Conservation (phyloP, 37 sponge, comb jelly and placozoan species). For the Halichondria panicea region DNA sequence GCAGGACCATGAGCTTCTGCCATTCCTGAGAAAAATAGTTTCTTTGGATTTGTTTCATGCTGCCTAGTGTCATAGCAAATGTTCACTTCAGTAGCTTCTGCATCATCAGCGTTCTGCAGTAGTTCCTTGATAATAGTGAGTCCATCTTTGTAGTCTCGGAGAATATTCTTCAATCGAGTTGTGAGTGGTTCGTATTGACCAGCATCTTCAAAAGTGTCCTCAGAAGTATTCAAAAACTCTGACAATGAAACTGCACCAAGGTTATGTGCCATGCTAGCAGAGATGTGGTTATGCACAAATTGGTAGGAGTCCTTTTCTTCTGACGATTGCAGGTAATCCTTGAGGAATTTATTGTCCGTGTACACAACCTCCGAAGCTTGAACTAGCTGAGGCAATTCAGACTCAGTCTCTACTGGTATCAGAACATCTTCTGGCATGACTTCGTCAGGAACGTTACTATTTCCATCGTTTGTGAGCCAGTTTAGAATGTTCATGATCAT, state of each 20-base stretch:
- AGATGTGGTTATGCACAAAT: slow-evolving; percentile 32
- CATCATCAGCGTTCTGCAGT: slow-evolving; percentile 89
- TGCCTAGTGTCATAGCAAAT: slow-evolving; percentile 58
- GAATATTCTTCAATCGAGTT: slow-evolving; percentile 65
- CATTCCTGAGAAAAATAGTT: slow-evolving; percentile 63
- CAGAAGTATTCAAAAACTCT: slow-evolving; percentile 39
- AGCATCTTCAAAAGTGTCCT: slow-evolving; percentile 58
- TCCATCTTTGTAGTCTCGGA: slow-evolving; percentile 76
- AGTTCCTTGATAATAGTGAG: slow-evolving; percentile 72
- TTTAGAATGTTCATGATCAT: slow-evolving; percentile 46
- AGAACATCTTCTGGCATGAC: background rate
- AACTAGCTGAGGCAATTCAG: slow-evolving; percentile 18
- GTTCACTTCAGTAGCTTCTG: slow-evolving; percentile 70
- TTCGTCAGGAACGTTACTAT: no score
- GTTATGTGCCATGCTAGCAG: slow-evolving; percentile 13
- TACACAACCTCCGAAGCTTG: slow-evolving; percentile 30
- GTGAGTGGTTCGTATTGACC: slow-evolving; percentile 71
- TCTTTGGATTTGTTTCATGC: slow-evolving; percentile 5
- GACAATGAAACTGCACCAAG: slow-evolving; percentile 39
- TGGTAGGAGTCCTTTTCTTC: background rate
- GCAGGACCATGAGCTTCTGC: slow-evolving; percentile 66
- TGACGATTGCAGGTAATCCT: background rate
- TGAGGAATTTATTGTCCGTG: slow-evolving; percentile 42
- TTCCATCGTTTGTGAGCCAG: slow-evolving; percentile 49
- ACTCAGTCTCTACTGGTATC: slow-evolving; percentile 36